Conservation (phyloP, 2,113 vertebrate species). For the Neotragus moschatus region DNA sequence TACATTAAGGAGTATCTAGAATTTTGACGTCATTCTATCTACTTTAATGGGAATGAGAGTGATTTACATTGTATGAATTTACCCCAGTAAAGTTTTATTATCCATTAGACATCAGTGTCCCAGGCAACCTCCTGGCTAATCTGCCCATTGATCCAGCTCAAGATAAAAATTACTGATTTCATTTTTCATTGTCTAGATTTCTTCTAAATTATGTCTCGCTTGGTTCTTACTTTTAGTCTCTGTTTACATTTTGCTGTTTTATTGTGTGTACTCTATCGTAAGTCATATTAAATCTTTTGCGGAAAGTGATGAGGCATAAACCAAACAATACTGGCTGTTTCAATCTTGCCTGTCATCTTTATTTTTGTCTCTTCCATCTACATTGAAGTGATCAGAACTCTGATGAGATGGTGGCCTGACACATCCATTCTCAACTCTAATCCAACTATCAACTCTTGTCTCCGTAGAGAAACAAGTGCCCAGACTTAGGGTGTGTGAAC, state of each 20-base stretch:
- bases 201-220: not conserved
- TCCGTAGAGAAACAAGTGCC: not conserved
- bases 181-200: not conserved
- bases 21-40: not conserved
- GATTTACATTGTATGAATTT: not conserved
- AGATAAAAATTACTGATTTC: not conserved
- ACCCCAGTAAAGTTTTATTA: not conserved
- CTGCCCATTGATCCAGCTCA: not conserved
- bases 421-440: not conserved
- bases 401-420: not conserved
- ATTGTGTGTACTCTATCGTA: not conserved
- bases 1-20: not conserved
- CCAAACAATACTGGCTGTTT: not conserved
- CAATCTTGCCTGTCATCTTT: not conserved
- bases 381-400: not conserved
- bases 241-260: constrained; percentile 34
- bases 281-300: constrained; percentile 33
- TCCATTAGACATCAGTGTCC: not conserved
- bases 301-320: not conserved
- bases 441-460: not conserved
- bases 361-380: not conserved
- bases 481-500: not conserved
- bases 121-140: not conserved
- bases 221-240: not conserved
- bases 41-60: not conserved